Conservation (phyloP, 1,140 invertebrate species). For the Hylyphantes graminicola region DNA sequence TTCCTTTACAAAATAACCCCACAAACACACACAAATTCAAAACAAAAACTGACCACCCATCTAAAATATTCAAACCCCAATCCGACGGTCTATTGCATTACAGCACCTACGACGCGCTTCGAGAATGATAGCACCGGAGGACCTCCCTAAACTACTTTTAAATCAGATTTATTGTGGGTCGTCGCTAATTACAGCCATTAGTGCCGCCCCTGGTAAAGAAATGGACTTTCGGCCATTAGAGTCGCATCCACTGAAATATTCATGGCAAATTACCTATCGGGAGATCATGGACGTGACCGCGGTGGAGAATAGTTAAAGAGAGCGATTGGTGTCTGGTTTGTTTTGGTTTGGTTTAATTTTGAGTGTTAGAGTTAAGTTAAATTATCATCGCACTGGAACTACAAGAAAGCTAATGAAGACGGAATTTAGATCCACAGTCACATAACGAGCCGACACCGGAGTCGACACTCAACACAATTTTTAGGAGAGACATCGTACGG, state of each 20-base stretch:
- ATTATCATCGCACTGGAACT: too few relatives aligned
- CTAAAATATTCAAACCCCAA: background rate
- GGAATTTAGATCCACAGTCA: too few relatives aligned
- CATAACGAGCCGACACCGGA: too few relatives aligned
- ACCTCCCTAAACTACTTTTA: background rate
- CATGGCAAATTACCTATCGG: constrained; percentile 13
- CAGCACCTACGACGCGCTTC: background rate
- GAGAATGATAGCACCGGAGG: background rate
- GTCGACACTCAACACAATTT: too few relatives aligned
- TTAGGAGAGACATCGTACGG: too few relatives aligned
- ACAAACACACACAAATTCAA: background rate
- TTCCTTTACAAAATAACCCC: too few relatives aligned
- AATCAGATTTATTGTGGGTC: constrained; percentile 30
- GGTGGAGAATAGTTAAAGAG: too few relatives aligned
- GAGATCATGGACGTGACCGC: background rate
- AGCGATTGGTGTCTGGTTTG: too few relatives aligned
- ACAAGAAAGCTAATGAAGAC: too few relatives aligned
- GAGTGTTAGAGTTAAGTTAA: too few relatives aligned
- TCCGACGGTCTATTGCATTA: background rate
- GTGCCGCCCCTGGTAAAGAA: background rate
- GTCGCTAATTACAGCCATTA: constrained; percentile 43
- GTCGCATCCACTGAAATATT: constrained; percentile 19
- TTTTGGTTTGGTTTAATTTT: too few relatives aligned
- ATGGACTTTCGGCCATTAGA: background rate
- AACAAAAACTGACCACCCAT: background rate